Evolutionary conservation across 2,797 vertebrate genomes (phyloP).

Genomic region (Hylomyscus alleni): DNA sequence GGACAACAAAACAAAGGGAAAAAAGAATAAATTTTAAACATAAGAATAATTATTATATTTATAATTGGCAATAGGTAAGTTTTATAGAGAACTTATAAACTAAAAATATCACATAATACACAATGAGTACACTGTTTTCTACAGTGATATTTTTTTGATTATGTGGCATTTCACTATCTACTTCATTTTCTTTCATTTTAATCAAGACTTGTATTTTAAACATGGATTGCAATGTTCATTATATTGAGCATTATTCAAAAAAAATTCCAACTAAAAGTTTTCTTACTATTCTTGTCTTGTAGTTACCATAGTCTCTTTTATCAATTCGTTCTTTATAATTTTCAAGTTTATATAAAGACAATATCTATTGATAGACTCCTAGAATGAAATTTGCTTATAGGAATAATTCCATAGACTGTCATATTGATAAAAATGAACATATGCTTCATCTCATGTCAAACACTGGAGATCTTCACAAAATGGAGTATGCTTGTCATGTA

Average conservation of each 20-base stretch:
- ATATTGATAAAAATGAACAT: neutral
- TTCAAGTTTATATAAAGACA: neutral
- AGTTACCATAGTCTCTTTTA: neutral
- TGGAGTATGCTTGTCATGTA: neutral
- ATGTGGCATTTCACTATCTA: neutral
- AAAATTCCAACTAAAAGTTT: neutral
- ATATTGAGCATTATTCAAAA: neutral
- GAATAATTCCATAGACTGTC: neutral
- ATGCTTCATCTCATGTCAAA: neutral
- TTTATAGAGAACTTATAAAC: neutral
- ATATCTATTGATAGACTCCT: neutral
- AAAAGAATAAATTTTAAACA: neutral
- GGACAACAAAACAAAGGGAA: neutral
- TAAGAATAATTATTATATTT: constrained; percentile 26
- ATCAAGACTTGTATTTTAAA: neutral
- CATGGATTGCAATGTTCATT: neutral
- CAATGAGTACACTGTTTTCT: neutral
- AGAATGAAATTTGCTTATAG: neutral
- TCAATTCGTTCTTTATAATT: neutral
- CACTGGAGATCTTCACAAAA: neutral
- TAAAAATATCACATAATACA: constrained; percentile 1
- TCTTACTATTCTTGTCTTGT: neutral
- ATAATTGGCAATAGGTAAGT: neutral
- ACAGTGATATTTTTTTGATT: neutral
- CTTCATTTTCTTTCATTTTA: constrained; percentile 40